Percentiles rank a stretch among this genome's conserved stretches.
Evolutionary conservation across 2,797 vertebrate species (phyloP).

Genomic region (Chelmon rostratus): DNA sequence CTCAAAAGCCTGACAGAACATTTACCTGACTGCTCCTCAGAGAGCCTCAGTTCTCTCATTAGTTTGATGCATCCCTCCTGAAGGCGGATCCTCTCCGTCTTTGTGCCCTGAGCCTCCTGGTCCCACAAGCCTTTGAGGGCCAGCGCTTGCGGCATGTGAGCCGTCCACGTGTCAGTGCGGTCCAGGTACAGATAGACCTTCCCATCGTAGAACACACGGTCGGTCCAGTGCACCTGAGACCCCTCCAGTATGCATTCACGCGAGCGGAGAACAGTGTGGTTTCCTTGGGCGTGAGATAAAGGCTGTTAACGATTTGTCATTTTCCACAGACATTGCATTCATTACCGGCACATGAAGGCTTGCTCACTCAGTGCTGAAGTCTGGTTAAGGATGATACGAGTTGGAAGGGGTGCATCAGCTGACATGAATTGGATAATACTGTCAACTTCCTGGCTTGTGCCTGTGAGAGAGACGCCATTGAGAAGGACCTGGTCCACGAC

Average conservation of each 20-base stretch:
- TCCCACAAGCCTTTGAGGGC: constrained; percentile 66
- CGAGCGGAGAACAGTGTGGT: constrained; percentile 66
- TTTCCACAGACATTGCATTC: not conserved
- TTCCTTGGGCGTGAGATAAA: constrained; percentile 44
- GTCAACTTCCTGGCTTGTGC: constrained; percentile 49
- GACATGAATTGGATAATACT: constrained; percentile 55
- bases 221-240: constrained; percentile 61
- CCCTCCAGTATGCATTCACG: constrained; percentile 79
- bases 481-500: constrained; percentile 63
- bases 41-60: constrained; percentile 65
- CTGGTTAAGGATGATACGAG: constrained; percentile 29
- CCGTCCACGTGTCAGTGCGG: constrained; percentile 65
- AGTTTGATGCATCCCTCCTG: constrained; percentile 74
- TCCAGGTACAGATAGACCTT: constrained; percentile 73
- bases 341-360: not conserved
- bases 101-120: constrained; percentile 38
- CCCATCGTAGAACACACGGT: constrained; percentile 73
- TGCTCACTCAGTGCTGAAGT: constrained; percentile 63
- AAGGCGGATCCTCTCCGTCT: constrained; percentile 56
- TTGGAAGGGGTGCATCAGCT: constrained; percentile 27
- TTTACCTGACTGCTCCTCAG: constrained; percentile 59
- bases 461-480: constrained; percentile 54
- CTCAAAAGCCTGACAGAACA: not conserved
- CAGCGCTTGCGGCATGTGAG: constrained; percentile 57
- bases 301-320: not conserved